A percentile compares a stretch with the other conserved stretches of the same genome.
phyloP scores from a whole-genome alignment of 2,113 vertebrate species.

The Nothocercus julius region DNA sequence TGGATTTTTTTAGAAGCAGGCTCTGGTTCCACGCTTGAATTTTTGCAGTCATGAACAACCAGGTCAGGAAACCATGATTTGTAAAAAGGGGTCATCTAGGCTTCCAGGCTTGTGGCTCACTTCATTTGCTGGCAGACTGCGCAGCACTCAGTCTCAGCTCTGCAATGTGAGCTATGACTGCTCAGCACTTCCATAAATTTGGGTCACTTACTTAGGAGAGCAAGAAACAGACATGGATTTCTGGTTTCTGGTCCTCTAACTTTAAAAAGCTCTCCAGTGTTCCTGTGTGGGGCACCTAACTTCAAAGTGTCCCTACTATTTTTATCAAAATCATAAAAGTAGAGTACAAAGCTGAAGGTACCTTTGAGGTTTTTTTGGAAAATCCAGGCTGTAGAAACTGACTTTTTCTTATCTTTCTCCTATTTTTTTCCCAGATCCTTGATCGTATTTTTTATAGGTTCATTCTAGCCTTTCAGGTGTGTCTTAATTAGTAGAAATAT shows the following conservation, averaged over 20 bases:
- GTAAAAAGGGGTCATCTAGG: neutral
- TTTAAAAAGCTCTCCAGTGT: neutral
- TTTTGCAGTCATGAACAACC: neutral
- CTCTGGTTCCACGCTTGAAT: slow-evolving; percentile 8
- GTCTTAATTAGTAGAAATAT: neutral
- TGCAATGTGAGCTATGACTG: neutral
- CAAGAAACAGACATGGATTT: neutral
- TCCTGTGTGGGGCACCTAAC: neutral
- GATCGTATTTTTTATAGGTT: neutral
- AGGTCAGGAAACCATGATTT: slow-evolving; percentile 50
- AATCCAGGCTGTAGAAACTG: neutral
- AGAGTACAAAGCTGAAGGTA: neutral
- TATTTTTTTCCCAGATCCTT: neutral
- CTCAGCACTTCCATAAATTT: neutral
- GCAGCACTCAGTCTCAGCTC: neutral
- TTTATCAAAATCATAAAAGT: neutral
- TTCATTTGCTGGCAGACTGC: slow-evolving; percentile 17
- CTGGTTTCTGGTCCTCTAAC: neutral
- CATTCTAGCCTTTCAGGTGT: neutral
- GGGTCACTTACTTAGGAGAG: neutral
- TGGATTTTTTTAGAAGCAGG: neutral
- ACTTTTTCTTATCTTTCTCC: neutral
- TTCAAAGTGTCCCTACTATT: neutral
- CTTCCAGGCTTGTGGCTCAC: slow-evolving; percentile 55
- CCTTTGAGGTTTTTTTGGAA: neutral